Base-by-base conservation (phyloP, 2,113 vertebrate species). In the Actinemys pallida region DNA sequence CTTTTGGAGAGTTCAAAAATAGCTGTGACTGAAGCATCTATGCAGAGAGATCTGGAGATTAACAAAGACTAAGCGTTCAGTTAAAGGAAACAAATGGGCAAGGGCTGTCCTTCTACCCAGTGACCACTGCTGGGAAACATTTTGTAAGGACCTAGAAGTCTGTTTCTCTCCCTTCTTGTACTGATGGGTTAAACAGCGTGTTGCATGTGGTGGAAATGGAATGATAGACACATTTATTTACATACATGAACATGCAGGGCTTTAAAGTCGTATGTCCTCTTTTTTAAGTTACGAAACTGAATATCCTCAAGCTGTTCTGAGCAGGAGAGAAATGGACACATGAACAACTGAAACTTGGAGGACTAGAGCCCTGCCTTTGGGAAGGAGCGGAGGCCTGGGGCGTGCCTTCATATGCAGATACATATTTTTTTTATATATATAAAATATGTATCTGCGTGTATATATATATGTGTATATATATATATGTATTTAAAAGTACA, bases 271-370 rank as follows among this genome's bases (percentile, higher is more conserved):
- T 1, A 0, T n/a, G 4, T 83, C 5, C 80, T 81, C 0, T 3
- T 25, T 22, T 39, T n/a, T 22, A 47, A 11, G 2, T 2, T 42
- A 54, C 42, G 53, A 91, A 94, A 90, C 19, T 5, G 42, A 84
- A 8, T 75, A 13, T 79, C 62, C 94, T 93, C 65, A 92, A 54
- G 90, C 83, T 94, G 31, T 90, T 84, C 25, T n/a, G 78, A 80
- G 90, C 82, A 92, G 89, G 47, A 93, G 57, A 86, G 91, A 93
- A 83, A 19, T 92, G 62, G 92, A 91, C 90, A 95, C 93, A 91
- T 52, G 31, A 85, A 27, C 84, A 85, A 50, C 75, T 90, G 87
- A 49, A 86, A 29, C 79, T 52, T 27, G 59, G 75, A 80, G 83
- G 86, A 29, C 47, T 79, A 17, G 4, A 6, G 92, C 35, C 20